phyloP scores from a whole-genome alignment of 2,113 vertebrate genomes.

The Daphoenositta chrysoptera region DNA sequence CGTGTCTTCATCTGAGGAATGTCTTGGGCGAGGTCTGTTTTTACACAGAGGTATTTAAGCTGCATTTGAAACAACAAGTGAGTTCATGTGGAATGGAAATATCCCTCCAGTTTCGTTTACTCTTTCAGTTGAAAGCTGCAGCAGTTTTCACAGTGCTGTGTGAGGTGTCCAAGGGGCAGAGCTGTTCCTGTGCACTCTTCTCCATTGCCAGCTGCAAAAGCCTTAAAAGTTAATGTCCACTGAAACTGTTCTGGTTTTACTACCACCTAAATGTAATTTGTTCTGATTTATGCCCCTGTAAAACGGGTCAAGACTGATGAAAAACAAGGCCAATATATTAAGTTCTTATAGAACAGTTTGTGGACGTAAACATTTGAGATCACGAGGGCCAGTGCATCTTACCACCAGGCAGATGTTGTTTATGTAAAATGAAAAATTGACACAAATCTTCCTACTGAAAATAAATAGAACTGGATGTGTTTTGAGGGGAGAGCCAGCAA shows the following conservation, averaged over 20 bases:
- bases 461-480: background rate
- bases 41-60: background rate
- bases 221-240: slow-evolving; percentile 17
- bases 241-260: slow-evolving; percentile 23
- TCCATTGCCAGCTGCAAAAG: background rate
- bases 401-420: background rate
- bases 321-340: background rate
- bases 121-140: background rate
- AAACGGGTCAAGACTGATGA: background rate
- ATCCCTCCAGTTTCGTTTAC: background rate
- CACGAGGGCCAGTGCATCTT: background rate
- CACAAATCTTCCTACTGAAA: background rate
- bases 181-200: background rate
- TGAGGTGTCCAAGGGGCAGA: background rate
- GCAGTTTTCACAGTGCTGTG: background rate
- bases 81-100: background rate
- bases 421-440: background rate
- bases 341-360: background rate
- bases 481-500: background rate
- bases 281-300: background rate
- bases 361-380: background rate
- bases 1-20: background rate
- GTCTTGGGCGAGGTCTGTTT: background rate
- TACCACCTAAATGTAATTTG: background rate
- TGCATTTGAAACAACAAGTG: background rate